Conservation (phyloP, 2,113 vertebrate species). For the Microcebus jonahi region DNA sequence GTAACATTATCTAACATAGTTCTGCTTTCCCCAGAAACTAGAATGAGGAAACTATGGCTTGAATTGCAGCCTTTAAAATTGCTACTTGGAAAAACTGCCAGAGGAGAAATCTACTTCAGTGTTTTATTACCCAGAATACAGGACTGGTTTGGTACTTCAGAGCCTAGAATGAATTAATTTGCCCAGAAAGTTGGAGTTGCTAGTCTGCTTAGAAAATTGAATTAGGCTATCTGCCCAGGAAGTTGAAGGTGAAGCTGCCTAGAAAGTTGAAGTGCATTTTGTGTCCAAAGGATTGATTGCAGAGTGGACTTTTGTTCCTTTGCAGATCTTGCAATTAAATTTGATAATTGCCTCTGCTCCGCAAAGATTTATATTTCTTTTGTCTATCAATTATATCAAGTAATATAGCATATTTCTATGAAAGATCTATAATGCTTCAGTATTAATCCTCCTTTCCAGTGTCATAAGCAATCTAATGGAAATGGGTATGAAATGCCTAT, state of each 20-base stretch:
- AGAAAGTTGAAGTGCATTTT: background rate
- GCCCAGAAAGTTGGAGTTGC: background rate
- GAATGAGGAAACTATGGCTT: background rate
- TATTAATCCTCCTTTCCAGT: background rate
- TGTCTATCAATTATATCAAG: background rate
- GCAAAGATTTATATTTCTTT: background rate
- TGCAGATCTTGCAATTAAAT: background rate
- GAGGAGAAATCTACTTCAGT: background rate
- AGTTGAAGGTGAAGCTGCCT: background rate
- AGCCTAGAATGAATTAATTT: background rate
- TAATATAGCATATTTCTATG: background rate
- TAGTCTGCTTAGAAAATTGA: background rate
- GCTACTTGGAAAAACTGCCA: background rate
- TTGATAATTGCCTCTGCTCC: background rate
- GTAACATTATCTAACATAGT: background rate
- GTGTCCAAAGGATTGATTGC: background rate
- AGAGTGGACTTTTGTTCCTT: background rate
- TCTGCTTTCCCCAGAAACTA: background rate
- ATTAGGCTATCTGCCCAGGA: background rate
- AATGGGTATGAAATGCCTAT: fast-evolving
- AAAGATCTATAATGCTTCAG: background rate
- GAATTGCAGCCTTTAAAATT: background rate
- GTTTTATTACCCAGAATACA: background rate
- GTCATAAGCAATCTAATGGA: background rate
- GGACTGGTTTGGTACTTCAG: background rate